Evolutionary conservation across 2,797 vertebrate species (phyloP).

Genomic region (Sebastiscus tertius): DNA sequence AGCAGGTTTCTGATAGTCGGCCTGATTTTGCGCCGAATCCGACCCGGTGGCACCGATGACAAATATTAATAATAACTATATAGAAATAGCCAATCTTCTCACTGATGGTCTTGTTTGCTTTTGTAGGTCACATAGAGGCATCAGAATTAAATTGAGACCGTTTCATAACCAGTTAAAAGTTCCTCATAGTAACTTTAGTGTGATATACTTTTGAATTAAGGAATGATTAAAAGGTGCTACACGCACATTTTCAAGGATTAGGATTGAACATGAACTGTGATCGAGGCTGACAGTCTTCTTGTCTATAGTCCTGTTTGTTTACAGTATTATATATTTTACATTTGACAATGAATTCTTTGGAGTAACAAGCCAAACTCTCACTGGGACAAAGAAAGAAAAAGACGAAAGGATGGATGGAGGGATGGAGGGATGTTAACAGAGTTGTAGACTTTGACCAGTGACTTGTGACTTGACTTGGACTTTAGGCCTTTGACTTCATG

Average conservation of each 20-base stretch:
- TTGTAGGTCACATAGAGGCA: neutral
- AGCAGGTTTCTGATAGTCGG: no score
- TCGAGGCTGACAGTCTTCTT: neutral
- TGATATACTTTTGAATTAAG: neutral
- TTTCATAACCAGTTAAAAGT: neutral
- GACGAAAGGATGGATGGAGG: neutral
- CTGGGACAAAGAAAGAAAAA: neutral
- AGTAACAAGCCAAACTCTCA: slow-evolving; percentile 6
- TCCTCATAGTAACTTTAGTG: neutral
- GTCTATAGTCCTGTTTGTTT: neutral
- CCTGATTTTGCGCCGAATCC: neutral
- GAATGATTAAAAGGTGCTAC: neutral
- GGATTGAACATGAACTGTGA: neutral
- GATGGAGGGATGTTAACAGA: neutral
- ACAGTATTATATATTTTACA: neutral
- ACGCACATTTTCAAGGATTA: neutral
- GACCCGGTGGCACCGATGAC: neutral
- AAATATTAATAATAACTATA: neutral
- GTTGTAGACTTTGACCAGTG: neutral
- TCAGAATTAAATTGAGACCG: neutral
- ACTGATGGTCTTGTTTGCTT: neutral
- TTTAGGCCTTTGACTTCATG: neutral
- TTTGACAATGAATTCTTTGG: neutral
- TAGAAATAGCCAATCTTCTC: neutral
- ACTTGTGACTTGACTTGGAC: neutral